A percentile compares a stretch with the other conserved stretches of the same genome.
phyloP scores from a whole-genome alignment of 92 coral and sea anemone species.

The Porites cylindrica region DNA sequence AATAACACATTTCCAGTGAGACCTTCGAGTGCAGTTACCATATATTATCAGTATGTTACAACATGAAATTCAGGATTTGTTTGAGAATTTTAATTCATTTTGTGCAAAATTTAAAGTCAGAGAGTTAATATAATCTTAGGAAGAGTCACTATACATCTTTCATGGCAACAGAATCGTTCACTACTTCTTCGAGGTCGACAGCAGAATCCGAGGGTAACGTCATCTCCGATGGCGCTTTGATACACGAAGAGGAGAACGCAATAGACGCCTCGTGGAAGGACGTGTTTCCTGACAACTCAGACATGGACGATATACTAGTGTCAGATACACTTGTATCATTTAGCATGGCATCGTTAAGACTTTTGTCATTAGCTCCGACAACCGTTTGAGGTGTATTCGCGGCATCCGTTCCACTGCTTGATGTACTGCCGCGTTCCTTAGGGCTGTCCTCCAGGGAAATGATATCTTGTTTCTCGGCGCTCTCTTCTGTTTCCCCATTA shows the following conservation, averaged over 20 bases:
- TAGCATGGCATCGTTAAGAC: slow-evolving; percentile 75
- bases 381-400: slow-evolving; percentile 53
- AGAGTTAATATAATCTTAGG: too few species aligned
- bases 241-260: slow-evolving; percentile 88
- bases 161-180: slow-evolving; percentile 4
- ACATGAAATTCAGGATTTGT: too few species aligned
- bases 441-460: slow-evolving; percentile 9
- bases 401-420: slow-evolving; percentile 45
- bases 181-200: slow-evolving; percentile 30
- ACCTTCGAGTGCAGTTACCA: too few species aligned
- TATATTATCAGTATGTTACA: too few species aligned
- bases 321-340: slow-evolving; percentile 72
- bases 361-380: slow-evolving; percentile 15
- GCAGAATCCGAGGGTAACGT: slow-evolving; percentile 28
- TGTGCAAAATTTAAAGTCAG: too few species aligned
- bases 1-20: too few species aligned
- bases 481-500: slow-evolving; percentile 14
- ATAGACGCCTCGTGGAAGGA: slow-evolving; percentile 87
- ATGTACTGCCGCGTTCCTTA: slow-evolving; percentile 14
- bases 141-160: too few species aligned
- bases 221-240: slow-evolving; percentile 77
- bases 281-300: slow-evolving; percentile 79
- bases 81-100: too few species aligned
- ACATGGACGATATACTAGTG: slow-evolving; percentile 77
- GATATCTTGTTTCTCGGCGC: not conserved